phyloP scores from a whole-genome alignment of 2,888 invertebrate species.

The Matsumyia berberina region DNA sequence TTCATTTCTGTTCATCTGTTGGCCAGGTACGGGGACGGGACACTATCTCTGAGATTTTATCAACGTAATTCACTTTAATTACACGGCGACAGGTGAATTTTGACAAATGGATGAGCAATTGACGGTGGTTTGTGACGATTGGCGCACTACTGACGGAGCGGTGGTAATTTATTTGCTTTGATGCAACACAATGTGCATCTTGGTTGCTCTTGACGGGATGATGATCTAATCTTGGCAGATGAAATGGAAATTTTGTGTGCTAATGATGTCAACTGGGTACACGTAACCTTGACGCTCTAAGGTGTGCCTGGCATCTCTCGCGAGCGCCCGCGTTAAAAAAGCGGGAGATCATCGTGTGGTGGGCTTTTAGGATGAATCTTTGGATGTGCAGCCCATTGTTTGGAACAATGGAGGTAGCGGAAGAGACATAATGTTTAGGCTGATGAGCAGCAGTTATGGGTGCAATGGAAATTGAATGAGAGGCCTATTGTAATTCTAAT shows the following conservation, averaged over 20 bases:
- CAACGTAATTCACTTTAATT: constrained; percentile 1
- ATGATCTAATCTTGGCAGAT: constrained; percentile 47
- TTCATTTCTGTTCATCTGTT: constrained; percentile 11
- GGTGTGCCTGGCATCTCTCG: constrained; percentile 46
- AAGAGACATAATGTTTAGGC: constrained; percentile 6
- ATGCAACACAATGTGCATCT: constrained; percentile 35
- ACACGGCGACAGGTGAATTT: neutral
- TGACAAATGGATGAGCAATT: constrained; percentile 37
- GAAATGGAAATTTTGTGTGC: constrained; percentile 3
- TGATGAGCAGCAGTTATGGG: constrained; percentile 12
- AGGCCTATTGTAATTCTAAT: constrained; percentile 9
- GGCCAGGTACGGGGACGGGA: neutral
- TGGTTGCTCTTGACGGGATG: neutral
- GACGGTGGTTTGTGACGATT: too few species aligned
- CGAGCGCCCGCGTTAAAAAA: constrained; percentile 14
- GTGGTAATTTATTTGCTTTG: constrained; percentile 44
- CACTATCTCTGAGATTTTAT: constrained; percentile 5
- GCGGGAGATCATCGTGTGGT: constrained; percentile 15
- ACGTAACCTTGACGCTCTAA: constrained; percentile 41
- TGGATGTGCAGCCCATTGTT: constrained; percentile 11
- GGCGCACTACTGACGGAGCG: constrained; percentile 10
- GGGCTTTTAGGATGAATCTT: constrained; percentile 8
- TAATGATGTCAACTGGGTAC: constrained; percentile 47
- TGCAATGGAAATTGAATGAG: neutral
- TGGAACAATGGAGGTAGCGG: constrained; percentile 25